phyloP scores from a whole-genome alignment of 2,888 invertebrate species.

The Napeogenes sylphis region DNA sequence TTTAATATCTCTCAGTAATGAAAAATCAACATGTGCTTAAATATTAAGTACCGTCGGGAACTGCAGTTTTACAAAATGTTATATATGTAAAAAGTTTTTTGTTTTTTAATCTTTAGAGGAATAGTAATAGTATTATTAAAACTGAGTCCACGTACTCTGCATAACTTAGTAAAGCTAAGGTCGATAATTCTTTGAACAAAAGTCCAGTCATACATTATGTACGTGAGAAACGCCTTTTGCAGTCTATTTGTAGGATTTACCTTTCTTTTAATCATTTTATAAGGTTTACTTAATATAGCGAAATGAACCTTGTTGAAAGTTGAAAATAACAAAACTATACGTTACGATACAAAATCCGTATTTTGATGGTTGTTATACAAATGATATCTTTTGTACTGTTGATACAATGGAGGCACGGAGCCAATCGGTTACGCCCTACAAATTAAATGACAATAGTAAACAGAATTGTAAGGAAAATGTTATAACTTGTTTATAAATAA shows the following conservation, averaged over 20 bases:
- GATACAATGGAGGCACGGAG: constrained; percentile 5
- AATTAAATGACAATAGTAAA: constrained; percentile 1
- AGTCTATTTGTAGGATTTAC: constrained; percentile 17
- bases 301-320: too few species aligned
- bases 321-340: background rate
- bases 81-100: background rate
- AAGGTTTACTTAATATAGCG: background rate
- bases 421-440: constrained; percentile 7
- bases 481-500: constrained; percentile 5
- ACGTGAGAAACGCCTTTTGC: constrained; percentile 25
- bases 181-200: constrained; percentile 19
- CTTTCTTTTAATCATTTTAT: constrained; percentile 10
- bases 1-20: background rate
- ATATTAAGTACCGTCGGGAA: background rate
- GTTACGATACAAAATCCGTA: background rate
- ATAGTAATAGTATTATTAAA: background rate
- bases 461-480: constrained; percentile 1
- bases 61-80: too few species aligned
- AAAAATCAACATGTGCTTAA: background rate
- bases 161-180: background rate
- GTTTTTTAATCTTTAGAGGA: background rate
- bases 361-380: background rate
- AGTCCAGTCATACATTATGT: constrained; percentile 21
- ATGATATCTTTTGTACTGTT: constrained; percentile 1
- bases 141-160: background rate